Evolutionary conservation across 1,140 invertebrate species (phyloP), one percentile per base, ranked within the genome.

Genomic region (Brachionus manjavacas): DNA sequence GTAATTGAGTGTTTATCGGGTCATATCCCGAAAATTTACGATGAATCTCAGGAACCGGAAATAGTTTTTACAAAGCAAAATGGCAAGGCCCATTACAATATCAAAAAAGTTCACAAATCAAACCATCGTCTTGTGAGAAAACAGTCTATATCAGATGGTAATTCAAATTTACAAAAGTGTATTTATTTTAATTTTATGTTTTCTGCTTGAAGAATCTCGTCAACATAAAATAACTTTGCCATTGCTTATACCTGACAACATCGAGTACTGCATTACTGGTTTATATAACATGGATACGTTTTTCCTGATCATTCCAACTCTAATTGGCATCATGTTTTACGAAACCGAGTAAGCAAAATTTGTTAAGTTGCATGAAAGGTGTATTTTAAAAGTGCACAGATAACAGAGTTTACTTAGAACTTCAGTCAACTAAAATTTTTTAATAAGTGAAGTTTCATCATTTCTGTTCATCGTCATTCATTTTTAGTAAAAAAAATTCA

Each of bases 21-120:
- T 64, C 79, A 81, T 64, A 81, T 81, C 25, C 79, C 79, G 52
- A 60, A 46, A 81, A 81, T 81, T 35, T 81, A 64, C 25, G 79
- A 81, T 25, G 79, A 81, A 64, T 81, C 79, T 23, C 20, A 64
- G n/a, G 35, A 41, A 39, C 35, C 39, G 7, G 79, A 81, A 43
- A 31, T 81, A 64, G 52, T 81, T 28, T 64, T 81, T 81, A 7
- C 28, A 35, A 81, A 81, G n/a, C 60, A 25, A n/a, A 81, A 81
- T 68, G 52, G 64, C 20, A 81, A 81, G 64, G 20, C 14, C 1
- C 35, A 64, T 81, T 81, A 64, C 41, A 68, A 81, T 39, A 43
- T 81, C 2, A 81, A 64, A 81, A 76, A 76, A 28, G 41, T 76
- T 9, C 20, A 52, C 9, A 25, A 46, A 49, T 28, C 41, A 49